Evolutionary conservation across 2,888 invertebrate species (phyloP).

Genomic region (Cremastobaeus sp.): DNA sequence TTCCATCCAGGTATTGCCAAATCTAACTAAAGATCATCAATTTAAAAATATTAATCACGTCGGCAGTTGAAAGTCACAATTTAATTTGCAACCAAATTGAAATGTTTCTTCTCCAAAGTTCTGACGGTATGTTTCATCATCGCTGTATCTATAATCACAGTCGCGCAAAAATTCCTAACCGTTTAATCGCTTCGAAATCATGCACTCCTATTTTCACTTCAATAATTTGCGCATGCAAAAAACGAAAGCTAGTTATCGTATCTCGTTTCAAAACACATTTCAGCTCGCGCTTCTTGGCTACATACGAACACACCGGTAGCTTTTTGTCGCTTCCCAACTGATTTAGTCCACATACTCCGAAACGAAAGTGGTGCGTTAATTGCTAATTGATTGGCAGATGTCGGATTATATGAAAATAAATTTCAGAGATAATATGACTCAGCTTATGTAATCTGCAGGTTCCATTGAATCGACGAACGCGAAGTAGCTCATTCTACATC

Average conservation of each 20-base stretch:
- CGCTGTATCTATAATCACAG: no score
- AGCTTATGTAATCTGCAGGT: conserved; percentile 24
- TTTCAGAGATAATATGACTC: conserved; percentile 35
- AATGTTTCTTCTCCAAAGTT: no score
- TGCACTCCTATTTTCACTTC: conserved; percentile 17
- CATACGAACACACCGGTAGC: not conserved
- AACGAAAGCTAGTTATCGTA: conserved; percentile 32
- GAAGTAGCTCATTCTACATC: not conserved
- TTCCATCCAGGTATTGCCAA: no score
- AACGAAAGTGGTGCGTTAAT: conserved; percentile 41
- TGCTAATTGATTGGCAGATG: conserved; percentile 43
- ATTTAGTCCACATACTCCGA: conserved; percentile 13
- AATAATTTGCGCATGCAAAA: conserved; percentile 23
- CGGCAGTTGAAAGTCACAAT: no score
- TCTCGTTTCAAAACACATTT: conserved; percentile 18
- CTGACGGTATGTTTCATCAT: no score
- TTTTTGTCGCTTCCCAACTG: conserved; percentile 7
- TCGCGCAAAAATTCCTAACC: conserved; percentile 5
- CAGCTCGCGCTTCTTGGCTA: conserved; percentile 2
- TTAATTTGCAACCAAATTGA: no score
- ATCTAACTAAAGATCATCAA: no score
- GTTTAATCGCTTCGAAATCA: conserved; percentile 18
- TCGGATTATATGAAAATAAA: conserved; percentile 45
- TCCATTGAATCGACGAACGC: conserved; percentile 8
- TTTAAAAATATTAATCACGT: no score